Evolutionary conservation across 2,113 vertebrate species (phyloP), one percentile per base, ranked within the genome.

Genomic region (Grus americana): DNA sequence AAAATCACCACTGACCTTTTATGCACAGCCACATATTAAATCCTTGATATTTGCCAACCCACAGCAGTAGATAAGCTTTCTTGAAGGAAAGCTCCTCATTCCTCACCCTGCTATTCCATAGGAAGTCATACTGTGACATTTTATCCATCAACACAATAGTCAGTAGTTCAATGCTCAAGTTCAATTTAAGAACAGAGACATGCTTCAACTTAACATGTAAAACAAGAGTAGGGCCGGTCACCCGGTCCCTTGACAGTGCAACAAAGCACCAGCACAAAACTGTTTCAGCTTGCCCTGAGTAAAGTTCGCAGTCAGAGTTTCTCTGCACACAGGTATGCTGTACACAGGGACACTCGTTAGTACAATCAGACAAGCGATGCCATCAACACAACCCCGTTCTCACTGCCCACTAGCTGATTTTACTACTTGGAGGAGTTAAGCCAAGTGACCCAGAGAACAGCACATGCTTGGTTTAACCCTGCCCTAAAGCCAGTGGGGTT

Each of bases 251-350:
- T 0, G 1, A 50, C 27, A 78, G 46, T 1, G 15, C 38, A 49
- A 46, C 73, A 66, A n/a, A 74, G 59, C 42, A 9, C 8, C 46
- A 62, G 15, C 20, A 63, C 15, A 34, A 42, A 79, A 54, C 34
- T 11, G 16, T 6, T 76, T 8, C 68, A 50, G 49, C 34, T 10
- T 23, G 12, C 40, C 40, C 20, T 2, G 12, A 63, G 11, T 3
- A 4, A 49, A 38, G 20, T 11, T 34, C 1, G 1, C 52, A n/a
- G 27, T 4, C 17, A 1, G 2, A 5, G 34, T 59, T 54, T 11
- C 66, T 13, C 20, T 3, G 26, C 32, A 3, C 17, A 23, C 32
- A 38, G 62, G 32, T 8, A 38, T 3, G 21, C 54, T 26, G 32
- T 2, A 8, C 17, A 6, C 26, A 3, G 49, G 11, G 14, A 12